phyloP scores from a whole-genome alignment of 2,888 invertebrate species.

The Serripes groenlandicus region DNA sequence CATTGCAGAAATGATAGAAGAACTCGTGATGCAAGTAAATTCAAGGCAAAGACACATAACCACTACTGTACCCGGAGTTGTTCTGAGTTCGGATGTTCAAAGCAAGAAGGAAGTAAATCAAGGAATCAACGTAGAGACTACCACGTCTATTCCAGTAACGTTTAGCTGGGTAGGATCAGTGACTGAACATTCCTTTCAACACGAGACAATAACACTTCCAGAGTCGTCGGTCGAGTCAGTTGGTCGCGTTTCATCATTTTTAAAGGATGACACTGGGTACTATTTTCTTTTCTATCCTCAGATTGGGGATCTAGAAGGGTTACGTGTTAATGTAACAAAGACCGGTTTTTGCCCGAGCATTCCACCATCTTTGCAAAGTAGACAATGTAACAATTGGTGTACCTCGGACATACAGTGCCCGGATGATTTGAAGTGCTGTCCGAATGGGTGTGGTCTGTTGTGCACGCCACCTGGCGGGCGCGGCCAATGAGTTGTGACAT shows the following conservation, averaged over 20 bases:
- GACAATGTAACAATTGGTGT: neutral
- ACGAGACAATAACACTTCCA: neutral
- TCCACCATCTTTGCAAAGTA: neutral
- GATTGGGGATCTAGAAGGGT: neutral
- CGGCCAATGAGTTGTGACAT: no score
- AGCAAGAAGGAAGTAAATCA: no score
- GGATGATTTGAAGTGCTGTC: constrained; percentile 1
- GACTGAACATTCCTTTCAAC: neutral
- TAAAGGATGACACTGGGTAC: neutral
- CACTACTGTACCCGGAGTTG: neutral
- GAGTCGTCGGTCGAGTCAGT: no score
- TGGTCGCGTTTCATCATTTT: neutral
- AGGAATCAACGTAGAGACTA: no score
- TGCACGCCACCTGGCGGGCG: constrained; percentile 1
- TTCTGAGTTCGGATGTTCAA: no score
- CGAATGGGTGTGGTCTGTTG: constrained; percentile 5
- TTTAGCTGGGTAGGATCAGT: no score
- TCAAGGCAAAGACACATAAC: no score
- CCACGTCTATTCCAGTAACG: no score
- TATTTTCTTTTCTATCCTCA: constrained; percentile 14
- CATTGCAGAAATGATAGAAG: constrained; percentile 1
- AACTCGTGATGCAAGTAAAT: no score
- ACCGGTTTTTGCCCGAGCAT: neutral
- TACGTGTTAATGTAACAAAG: constrained; percentile 1
- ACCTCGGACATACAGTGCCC: neutral